These are phyloP conservation scores for Dolichotis patagonum DNA, from an alignment of 2,113 vertebrate species.

Conservation along the genomic window DNA sequence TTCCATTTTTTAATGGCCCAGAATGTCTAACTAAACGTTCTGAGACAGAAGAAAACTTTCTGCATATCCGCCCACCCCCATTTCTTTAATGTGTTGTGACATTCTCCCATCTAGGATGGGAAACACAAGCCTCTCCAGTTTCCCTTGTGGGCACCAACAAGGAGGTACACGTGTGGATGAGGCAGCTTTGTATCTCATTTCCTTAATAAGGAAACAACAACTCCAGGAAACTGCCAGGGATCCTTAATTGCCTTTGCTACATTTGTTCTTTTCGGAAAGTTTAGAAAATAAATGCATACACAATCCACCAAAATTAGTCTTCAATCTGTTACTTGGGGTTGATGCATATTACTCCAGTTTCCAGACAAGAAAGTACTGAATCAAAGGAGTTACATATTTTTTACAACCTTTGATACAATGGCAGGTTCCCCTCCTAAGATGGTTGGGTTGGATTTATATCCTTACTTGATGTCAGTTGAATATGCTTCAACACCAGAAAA, in stretches of 20 bases:
- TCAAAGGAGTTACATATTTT: neutral
- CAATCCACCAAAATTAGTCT: neutral
- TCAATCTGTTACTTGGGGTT: too few species aligned
- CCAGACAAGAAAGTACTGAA: neutral
- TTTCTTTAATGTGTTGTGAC: neutral
- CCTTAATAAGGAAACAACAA: neutral
- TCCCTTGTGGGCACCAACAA: neutral
- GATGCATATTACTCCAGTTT: neutral
- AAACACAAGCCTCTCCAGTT: accelerated
- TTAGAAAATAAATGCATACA: neutral
- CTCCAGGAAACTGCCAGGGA: neutral
- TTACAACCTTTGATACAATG: neutral
- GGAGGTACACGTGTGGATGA: accelerated
- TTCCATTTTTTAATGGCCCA: neutral
- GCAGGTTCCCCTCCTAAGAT: neutral
- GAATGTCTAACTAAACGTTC: neutral
- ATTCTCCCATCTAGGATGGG: neutral
- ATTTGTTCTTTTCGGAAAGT: conserved; percentile 19
- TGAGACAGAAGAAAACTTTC: neutral
- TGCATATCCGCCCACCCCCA: neutral
- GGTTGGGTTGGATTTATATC: neutral
- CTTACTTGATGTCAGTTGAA: neutral
- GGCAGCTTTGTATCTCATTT: neutral
- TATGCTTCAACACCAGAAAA: neutral
- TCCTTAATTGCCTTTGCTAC: neutral